Percentiles rank a stretch among this genome's conserved stretches.
These are phyloP conservation scores for Trinorchestia longiramus DNA, from an alignment of 1,140 invertebrate species.

Conservation along the genomic window DNA sequence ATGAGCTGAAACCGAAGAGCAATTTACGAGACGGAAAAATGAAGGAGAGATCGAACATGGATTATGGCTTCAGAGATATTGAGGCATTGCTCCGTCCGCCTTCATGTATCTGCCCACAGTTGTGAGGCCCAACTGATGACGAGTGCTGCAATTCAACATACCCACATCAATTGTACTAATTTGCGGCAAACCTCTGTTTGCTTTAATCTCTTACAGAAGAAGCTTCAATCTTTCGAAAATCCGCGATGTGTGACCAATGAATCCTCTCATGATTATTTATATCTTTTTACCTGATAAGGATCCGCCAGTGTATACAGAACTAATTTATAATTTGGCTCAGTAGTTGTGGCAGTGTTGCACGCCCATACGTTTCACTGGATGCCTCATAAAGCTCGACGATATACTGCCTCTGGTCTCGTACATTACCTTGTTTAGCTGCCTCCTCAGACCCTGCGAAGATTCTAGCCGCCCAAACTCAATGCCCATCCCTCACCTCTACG, in stretches of 20 bases:
- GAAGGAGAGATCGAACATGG: constrained; percentile 23
- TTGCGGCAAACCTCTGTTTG: constrained; percentile 6
- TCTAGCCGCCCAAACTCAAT: not conserved
- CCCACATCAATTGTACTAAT: not conserved
- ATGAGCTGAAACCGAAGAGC: not conserved
- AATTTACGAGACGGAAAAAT: constrained; percentile 42
- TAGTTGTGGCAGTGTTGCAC: constrained; percentile 34
- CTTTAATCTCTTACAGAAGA: not conserved
- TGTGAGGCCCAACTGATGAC: not conserved
- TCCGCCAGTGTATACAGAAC: constrained; percentile 51
- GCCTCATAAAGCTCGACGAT: constrained; percentile 23
- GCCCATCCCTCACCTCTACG: not conserved
- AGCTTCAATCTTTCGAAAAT: constrained; percentile 16
- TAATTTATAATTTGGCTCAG: constrained; percentile 51
- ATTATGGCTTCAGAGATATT: constrained; percentile 13
- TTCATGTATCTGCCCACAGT: not conserved
- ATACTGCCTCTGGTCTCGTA: constrained; percentile 37
- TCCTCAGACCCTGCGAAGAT: not conserved
- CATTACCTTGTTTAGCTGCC: constrained; percentile 29
- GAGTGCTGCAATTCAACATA: not conserved
- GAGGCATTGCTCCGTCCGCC: constrained; percentile 3
- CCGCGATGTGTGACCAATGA: constrained; percentile 51
- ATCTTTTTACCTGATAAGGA: constrained; percentile 53
- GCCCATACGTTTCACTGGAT: constrained; percentile 50
- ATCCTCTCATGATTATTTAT: constrained; percentile 52